Base-by-base conservation (phyloP, 1,140 invertebrate genomes). In the Goniozus legneri region DNA sequence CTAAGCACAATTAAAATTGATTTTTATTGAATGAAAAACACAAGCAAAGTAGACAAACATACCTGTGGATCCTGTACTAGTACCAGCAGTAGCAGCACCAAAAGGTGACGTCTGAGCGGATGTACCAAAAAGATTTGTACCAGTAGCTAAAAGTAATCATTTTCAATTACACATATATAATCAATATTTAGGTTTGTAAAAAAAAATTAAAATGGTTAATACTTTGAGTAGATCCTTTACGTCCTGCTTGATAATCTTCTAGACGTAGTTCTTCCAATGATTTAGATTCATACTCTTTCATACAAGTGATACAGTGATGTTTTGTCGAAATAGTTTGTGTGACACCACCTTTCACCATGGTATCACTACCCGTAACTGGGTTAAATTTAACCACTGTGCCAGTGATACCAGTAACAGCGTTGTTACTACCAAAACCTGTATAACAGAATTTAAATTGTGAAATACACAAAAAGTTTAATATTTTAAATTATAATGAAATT, bases 201-300 rank as follows among this genome's bases (percentile, higher is more conserved):
- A 27, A 4, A 8, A 24, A 31, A 30, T 15, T 32, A 35, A 19
- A 22, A 40, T 24, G 30, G 3, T 37, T 46, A 61, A 32, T 62
- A 62, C 64, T 52, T 59, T 75, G 75, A 33, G 71, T 57, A 3
- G 77, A 75, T 24, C 91, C 91, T 79, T 97, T 97, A 8, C 94
- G 76, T 43, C 91, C 91, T 8, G 88, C 88, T 24, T 80, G 69
- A 75, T 98, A 98, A 78, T 99, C 96, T 74, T 98, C 95, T 18
- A 91, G 74, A 36, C 95, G 79, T 1, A 99, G 71, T 73, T 98
- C 95, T 75, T 97, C 95, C 18, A 98, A 71, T 1, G 91, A 95
- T 77, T 98, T 98, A 16, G 65, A 77, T 65, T 98, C 94, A 75
- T 98, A 98, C 64, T 98, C 94, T 77, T 97, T 96, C 95, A 97